These are phyloP conservation scores for Oreochromis grahami DNA, from an alignment of 2,797 vertebrate species.

Conservation along the genomic window DNA sequence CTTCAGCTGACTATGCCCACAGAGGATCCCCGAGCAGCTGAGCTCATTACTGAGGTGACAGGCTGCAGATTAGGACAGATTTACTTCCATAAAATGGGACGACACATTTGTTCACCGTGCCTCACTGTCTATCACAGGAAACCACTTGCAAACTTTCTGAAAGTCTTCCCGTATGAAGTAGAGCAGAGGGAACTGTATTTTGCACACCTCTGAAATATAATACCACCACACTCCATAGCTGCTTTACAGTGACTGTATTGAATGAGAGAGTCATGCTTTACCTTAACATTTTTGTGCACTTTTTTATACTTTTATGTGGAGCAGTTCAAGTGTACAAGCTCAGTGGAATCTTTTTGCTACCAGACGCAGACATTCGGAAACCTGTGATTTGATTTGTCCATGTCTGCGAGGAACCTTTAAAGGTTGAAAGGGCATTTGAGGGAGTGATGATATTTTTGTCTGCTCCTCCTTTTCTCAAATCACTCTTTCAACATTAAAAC, in stretches of 20 bases:
- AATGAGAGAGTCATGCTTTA: background rate
- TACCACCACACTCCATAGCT: background rate
- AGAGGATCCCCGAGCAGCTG: conserved; percentile 40
- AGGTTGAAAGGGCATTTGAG: background rate
- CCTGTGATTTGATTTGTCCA: background rate
- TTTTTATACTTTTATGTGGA: background rate
- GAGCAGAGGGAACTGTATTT: background rate
- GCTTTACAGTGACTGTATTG: background rate
- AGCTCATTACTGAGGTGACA: conserved; percentile 55
- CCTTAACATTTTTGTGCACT: background rate
- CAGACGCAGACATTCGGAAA: background rate
- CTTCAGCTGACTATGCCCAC: conserved; percentile 1
- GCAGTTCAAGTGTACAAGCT: background rate
- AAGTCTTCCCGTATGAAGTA: background rate
- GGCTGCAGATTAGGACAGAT: conserved; percentile 49
- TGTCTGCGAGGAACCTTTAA: rapidly evolving
- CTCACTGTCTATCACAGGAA: background rate
- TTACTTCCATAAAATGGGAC: conserved; percentile 39
- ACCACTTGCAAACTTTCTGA: background rate
- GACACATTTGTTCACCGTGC: background rate
- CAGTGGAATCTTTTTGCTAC: background rate
- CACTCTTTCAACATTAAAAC: background rate
- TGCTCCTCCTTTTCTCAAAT: background rate
- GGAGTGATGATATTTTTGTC: background rate
- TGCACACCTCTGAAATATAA: background rate